Conservation (phyloP, 2,888 invertebrate genomes). For the Andrena haemorrhoa region DNA sequence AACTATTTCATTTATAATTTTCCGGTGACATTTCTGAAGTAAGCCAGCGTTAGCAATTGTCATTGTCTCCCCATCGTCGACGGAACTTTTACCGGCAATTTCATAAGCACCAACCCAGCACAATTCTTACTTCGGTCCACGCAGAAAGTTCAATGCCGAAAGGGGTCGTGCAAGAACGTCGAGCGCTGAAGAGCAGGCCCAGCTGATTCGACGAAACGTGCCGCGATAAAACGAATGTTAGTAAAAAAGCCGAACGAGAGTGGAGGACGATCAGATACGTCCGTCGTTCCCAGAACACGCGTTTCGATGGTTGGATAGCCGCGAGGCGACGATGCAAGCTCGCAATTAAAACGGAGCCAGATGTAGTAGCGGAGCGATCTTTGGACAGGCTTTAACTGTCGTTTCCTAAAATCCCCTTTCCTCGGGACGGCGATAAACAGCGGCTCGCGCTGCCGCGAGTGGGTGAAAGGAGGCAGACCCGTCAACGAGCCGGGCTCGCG, state of each 20-base stretch:
- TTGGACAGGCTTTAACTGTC: neutral
- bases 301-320: slow-evolving; percentile 21
- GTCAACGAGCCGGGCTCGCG: slow-evolving; percentile 27
- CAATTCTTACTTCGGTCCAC: too few species aligned
- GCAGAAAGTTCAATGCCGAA: too few species aligned
- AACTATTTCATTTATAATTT: too few species aligned
- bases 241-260: slow-evolving; percentile 45
- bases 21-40: too few species aligned
- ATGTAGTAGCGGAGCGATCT: slow-evolving; percentile 9
- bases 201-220: slow-evolving; percentile 60
- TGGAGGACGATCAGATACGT: slow-evolving; percentile 46
- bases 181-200: slow-evolving; percentile 12
- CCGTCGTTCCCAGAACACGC: slow-evolving; percentile 51
- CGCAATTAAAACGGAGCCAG: slow-evolving; percentile 17
- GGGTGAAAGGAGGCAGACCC: slow-evolving; percentile 36
- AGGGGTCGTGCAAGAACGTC: neutral
- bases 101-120: too few species aligned
- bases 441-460: neutral
- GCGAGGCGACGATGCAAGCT: neutral
- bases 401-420: slow-evolving; percentile 17
- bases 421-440: neutral
- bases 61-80: too few species aligned
- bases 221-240: slow-evolving; percentile 63
- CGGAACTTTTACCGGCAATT: too few species aligned
- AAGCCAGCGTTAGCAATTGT: too few species aligned